phyloP scores from a whole-genome alignment of 1,140 invertebrate species.

The Cylas formicarius region DNA sequence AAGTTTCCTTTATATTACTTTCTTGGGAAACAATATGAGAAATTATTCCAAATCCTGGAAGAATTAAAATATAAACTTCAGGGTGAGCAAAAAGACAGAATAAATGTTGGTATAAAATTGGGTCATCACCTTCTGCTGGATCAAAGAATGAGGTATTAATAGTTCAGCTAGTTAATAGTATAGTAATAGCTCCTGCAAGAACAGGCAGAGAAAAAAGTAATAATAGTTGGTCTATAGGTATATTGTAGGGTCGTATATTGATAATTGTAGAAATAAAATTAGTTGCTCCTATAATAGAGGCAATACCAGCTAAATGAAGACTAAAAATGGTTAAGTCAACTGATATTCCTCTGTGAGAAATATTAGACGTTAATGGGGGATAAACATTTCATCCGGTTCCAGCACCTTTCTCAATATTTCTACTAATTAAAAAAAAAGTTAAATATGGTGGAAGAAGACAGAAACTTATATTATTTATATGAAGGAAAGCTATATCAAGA shows the following conservation, averaged over 20 bases:
- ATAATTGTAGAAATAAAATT: slow-evolving; percentile 55
- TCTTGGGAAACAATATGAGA: slow-evolving; percentile 55
- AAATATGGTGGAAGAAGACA: slow-evolving; percentile 54
- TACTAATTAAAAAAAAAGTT: slow-evolving; percentile 50
- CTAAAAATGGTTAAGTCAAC: slow-evolving; percentile 63
- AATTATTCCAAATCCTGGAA: slow-evolving; percentile 58
- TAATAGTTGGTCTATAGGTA: slow-evolving; percentile 48
- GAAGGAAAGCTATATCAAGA: slow-evolving; percentile 68
- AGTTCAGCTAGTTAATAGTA: slow-evolving; percentile 63
- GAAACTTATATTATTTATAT: slow-evolving; percentile 75
- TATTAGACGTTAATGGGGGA: slow-evolving; percentile 51
- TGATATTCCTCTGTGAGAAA: slow-evolving; percentile 51
- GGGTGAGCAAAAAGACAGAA: slow-evolving; percentile 76
- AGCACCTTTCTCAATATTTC: slow-evolving; percentile 52
- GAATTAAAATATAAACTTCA: slow-evolving; percentile 69
- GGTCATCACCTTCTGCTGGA: slow-evolving; percentile 57
- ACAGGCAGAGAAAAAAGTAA: slow-evolving; percentile 71
- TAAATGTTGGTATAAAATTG: slow-evolving; percentile 68
- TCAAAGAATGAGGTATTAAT: slow-evolving; percentile 65
- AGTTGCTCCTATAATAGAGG: slow-evolving; percentile 58
- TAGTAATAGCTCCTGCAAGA: slow-evolving; percentile 65
- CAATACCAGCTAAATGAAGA: slow-evolving; percentile 57
- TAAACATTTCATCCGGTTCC: slow-evolving; percentile 64
- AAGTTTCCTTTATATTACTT: slow-evolving; percentile 53
- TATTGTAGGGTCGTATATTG: no score